Evolutionary conservation across 2,888 invertebrate species (phyloP), one percentile per base, ranked within the genome.

Genomic region (Dicranocentrus wangi): DNA sequence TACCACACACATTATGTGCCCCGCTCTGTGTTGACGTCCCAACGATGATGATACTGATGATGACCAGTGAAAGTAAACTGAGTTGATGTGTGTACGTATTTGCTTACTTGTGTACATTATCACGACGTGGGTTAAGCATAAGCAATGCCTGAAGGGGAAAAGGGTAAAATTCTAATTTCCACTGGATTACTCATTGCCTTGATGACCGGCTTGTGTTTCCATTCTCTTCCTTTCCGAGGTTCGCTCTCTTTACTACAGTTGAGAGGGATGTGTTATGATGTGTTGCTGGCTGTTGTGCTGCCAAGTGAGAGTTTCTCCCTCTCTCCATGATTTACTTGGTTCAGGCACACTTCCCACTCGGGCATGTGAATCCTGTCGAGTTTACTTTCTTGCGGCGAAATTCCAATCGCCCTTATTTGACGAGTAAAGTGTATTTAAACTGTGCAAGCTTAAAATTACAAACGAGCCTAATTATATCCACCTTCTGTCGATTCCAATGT

Each of bases 81-180:
- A 47, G 55, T 27, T 51, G 53, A 51, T 39, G 70, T 19, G 55
- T 51, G 71, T 65, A 32, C 42, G 21, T 78, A 47, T 61, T 21
- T 42, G 21, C 10, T 51, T 53, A 32, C 65, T 66, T 47, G 60
- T 80, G 73, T 58, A 19, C 70, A 70, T 58, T 70, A 70, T 70
- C 53, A 70, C 58, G 39, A 70, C 58, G 39, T 53, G 58, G 19
- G 55, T 47, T 63, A 73, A 66, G 65, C 72, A 66, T 79, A 71
- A 71, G 78, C 69, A 69, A 55, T 60, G 75, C 75, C 81, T 70
- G 70, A 69, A 75, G 75, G 81, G 73, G 63, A 65, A 77, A 69
- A 68, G 70, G 73, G 73, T 53, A 61, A 80, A 80, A 69, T 81
- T 81, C 81, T 81, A 61, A 75, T 81, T 81, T 81, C 70, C 81